Evolutionary conservation across 2,888 invertebrate species (phyloP).

Genomic region (Ophion ventricosus): DNA sequence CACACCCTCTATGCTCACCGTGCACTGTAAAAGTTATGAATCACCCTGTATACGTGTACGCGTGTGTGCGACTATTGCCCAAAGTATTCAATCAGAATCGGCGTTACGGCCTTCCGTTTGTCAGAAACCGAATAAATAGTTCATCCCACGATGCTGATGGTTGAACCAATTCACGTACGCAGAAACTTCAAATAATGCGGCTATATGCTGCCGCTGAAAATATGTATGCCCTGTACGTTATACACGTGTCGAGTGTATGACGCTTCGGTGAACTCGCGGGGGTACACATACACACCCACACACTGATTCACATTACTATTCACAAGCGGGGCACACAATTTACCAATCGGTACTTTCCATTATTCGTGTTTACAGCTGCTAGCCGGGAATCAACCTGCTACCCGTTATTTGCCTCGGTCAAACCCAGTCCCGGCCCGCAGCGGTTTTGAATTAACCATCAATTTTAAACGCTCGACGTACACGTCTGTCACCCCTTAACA

Average conservation of each 20-base stretch:
- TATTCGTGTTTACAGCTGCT: conserved; percentile 80
- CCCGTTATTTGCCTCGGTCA: conserved; percentile 77
- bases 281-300: neutral
- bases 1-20: too few species aligned
- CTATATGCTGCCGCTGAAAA: conserved; percentile 31
- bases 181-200: conserved; percentile 42
- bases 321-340: conserved; percentile 76
- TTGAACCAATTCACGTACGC: conserved; percentile 32
- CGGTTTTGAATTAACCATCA: conserved; percentile 79
- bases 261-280: conserved; percentile 3
- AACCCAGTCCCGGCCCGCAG: conserved; percentile 76
- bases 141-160: neutral
- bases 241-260: conserved; percentile 37
- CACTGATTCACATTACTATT: conserved; percentile 35
- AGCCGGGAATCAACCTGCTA: conserved; percentile 77
- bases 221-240: conserved; percentile 43
- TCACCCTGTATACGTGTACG: too few species aligned
- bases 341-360: conserved; percentile 80
- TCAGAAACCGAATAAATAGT: neutral
- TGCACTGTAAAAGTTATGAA: too few species aligned
- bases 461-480: conserved; percentile 74
- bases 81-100: neutral
- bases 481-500: conserved; percentile 65
- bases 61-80: too few species aligned
- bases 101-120: conserved; percentile 17